Evolutionary conservation across 2,888 invertebrate species (phyloP).

Genomic region (Pristionchus maxplancki): DNA sequence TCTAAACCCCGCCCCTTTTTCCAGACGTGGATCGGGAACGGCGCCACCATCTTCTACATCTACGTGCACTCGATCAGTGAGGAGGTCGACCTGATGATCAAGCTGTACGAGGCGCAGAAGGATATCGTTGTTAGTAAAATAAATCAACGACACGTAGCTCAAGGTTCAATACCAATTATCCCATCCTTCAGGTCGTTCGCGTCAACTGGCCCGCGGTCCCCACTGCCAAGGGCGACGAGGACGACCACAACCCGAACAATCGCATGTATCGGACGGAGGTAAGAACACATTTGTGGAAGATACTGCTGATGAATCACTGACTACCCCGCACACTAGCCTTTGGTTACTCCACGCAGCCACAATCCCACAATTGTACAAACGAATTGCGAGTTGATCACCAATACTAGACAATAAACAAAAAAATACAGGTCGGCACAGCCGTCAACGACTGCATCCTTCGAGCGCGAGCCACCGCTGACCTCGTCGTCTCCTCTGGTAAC

Average conservation of each 20-base stretch:
- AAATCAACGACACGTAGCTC: background rate
- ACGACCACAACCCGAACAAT: constrained; percentile 47
- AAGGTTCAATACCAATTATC: background rate
- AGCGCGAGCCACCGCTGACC: constrained; percentile 8
- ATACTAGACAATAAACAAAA: background rate
- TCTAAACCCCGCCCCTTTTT: background rate
- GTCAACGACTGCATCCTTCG: constrained; percentile 53
- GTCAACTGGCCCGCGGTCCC: constrained; percentile 49
- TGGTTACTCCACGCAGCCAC: background rate
- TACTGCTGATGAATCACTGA: background rate
- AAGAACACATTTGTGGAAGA: background rate
- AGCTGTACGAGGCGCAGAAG: constrained; percentile 47
- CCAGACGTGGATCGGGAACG: constrained; percentile 47
- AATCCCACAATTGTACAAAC: background rate
- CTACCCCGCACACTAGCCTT: background rate
- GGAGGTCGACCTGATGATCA: constrained; percentile 50
- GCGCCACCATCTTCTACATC: constrained; percentile 53
- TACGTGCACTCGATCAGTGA: constrained; percentile 53
- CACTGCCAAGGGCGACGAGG: background rate
- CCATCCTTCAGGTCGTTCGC: constrained; percentile 23
- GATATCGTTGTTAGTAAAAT: constrained; percentile 4
- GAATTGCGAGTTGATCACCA: background rate
- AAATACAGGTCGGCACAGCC: constrained; percentile 41
- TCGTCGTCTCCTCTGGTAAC: constrained; percentile 42
- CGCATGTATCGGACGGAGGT: constrained; percentile 51